Evolutionary conservation across 1,140 invertebrate genomes (phyloP).

Genomic region (Pentalonia nigronervosa): DNA sequence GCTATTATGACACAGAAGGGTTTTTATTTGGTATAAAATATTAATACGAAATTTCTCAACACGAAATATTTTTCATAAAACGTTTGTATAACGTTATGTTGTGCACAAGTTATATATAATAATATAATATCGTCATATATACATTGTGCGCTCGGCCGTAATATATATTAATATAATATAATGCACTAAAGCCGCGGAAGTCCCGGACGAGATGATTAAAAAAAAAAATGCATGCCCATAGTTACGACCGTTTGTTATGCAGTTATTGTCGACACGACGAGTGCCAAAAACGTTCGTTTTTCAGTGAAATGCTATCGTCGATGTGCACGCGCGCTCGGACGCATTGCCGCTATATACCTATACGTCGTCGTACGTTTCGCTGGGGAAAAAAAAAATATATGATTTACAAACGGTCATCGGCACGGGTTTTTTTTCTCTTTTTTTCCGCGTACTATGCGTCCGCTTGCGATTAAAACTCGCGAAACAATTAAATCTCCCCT

Average conservation of each 20-base stretch:
- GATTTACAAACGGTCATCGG: neutral
- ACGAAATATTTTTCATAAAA: constrained; percentile 11
- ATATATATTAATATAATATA: neutral
- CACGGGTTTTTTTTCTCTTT: too few relatives aligned
- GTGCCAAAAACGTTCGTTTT: neutral
- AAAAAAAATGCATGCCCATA: neutral
- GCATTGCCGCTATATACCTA: too few relatives aligned
- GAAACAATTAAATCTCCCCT: neutral
- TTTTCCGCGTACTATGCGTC: neutral
- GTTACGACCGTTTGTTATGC: neutral
- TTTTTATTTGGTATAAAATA: constrained; percentile 6
- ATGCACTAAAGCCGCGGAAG: neutral
- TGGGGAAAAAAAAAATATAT: neutral
- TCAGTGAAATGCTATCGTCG: neutral
- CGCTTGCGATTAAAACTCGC: neutral
- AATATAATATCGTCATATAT: neutral
- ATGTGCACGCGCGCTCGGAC: neutral
- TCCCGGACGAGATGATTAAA: neutral
- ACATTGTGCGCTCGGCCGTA: neutral
- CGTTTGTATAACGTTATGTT: neutral
- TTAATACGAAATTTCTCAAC: neutral
- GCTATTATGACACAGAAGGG: neutral
- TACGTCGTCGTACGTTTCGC: neutral
- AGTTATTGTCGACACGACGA: neutral
- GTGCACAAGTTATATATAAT: neutral